Conservation (phyloP, 2,888 invertebrate species). For the Amaurobius ferox region DNA sequence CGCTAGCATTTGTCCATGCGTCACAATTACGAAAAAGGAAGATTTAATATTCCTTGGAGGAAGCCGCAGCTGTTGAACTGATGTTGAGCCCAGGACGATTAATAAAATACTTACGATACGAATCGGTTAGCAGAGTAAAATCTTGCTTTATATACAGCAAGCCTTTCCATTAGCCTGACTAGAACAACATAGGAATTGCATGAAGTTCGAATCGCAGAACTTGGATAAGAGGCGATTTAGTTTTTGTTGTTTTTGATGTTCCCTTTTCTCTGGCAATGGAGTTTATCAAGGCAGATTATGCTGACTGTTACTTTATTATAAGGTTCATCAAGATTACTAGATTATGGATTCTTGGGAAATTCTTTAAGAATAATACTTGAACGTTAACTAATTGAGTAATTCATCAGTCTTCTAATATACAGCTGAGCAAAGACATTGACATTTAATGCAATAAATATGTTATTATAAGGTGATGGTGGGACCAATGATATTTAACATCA, state of each 20-base stretch:
- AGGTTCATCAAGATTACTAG: not conserved
- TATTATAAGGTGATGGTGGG: too few species aligned
- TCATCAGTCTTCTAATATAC: not conserved
- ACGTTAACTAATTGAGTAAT: not conserved
- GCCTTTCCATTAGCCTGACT: conserved; percentile 30
- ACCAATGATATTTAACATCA: too few species aligned
- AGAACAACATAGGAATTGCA: conserved; percentile 52
- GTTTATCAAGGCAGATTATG: not conserved
- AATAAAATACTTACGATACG: conserved; percentile 56
- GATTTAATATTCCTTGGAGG: conserved; percentile 30
- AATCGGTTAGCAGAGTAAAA: not conserved
- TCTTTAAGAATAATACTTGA: not conserved
- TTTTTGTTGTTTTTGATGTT: not conserved
- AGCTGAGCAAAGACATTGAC: too few species aligned
- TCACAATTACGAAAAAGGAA: conserved; percentile 24
- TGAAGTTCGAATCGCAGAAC: conserved; percentile 9
- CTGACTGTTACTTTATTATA: not conserved
- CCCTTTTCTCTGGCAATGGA: not conserved
- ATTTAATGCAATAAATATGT: too few species aligned
- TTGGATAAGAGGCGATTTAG: not conserved
- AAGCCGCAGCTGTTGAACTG: conserved; percentile 50
- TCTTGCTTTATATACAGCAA: conserved; percentile 65
- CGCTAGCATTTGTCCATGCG: not conserved
- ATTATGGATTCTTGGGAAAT: not conserved
- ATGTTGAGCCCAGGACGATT: conserved; percentile 32